Base-by-base conservation (phyloP, 2,888 invertebrate species). In the Perizoma affinitatum region DNA sequence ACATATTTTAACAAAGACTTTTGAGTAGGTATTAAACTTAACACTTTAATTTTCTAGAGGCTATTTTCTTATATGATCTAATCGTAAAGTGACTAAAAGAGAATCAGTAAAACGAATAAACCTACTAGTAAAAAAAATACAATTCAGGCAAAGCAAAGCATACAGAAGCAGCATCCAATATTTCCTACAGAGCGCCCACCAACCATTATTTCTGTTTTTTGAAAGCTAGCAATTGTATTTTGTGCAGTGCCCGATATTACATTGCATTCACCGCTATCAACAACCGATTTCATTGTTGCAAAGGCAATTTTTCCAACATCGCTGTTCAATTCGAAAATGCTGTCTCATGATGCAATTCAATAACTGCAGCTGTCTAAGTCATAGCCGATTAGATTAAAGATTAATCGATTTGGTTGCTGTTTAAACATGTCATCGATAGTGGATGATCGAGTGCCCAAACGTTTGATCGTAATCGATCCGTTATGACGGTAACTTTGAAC, bases 261-360 rank as follows among this genome's bases (percentile, higher is more conserved):
- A 9, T 58, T 44, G 55, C 63, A 47, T 50, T 61, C 54, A 52
- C 67, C 68, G 67, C 69, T 70, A 75, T 68, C 68, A 69, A 67
- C 40, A 22, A 68, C 38, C 54, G 59, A 55, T 62, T 69, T 74
- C 73, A 78, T 78, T 76, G 78, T 77, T 68, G 58, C 73, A 74
- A 76, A 78, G 78, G 81, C 83, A 87, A 86, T 85, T 84, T 84
- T 84, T 81, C 78, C 76, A 69, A 55, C 58, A 67, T 54, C 61
- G 55, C 55, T 43, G 43, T 50, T 58, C 58, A 54, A 60, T 57
- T 42, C 40, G 66, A 68, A 63, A 71, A 68, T 73, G 75, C 82
- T 75, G 82, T 79, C 79, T 82, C 80, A 74, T 22, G 70, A 76
- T 78, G 75, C 88, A 82, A 83, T 84, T 86, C 83, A 87, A 88